These are phyloP conservation scores for Iselma pallidipennis DNA, from an alignment of 2,888 invertebrate genomes.

Conservation along the genomic window DNA sequence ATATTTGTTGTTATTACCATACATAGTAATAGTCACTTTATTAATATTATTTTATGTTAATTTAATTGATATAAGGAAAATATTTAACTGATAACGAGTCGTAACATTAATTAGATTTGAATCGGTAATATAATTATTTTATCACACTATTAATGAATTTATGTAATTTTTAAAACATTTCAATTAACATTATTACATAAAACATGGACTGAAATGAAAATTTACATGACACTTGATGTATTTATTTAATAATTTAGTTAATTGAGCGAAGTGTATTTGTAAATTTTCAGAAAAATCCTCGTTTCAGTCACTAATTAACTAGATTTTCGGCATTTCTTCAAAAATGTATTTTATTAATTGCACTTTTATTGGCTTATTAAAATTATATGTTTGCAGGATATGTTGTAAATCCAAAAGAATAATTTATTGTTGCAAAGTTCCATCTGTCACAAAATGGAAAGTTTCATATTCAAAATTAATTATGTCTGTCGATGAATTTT, in stretches of 20 bases:
- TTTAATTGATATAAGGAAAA: too few relatives aligned
- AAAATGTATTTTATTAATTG: too few relatives aligned
- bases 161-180: neutral
- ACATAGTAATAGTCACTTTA: too few relatives aligned
- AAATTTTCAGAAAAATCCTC: too few relatives aligned
- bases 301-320: too few relatives aligned
- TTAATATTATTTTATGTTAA: neutral
- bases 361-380: too few relatives aligned
- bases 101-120: neutral
- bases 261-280: too few relatives aligned
- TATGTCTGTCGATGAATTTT: too few relatives aligned
- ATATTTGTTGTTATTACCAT: too few relatives aligned
- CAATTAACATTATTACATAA: neutral
- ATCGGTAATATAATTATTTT: neutral
- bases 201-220: neutral
- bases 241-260: too few relatives aligned
- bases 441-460: neutral
- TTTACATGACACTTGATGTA: neutral
- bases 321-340: too few relatives aligned
- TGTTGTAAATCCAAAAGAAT: neutral
- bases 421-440: neutral
- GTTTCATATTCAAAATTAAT: neutral
- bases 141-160: neutral
- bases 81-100: neutral
- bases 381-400: too few relatives aligned